phyloP scores from a whole-genome alignment of 2,113 vertebrate genomes.

The Todiramphus saurophagus region DNA sequence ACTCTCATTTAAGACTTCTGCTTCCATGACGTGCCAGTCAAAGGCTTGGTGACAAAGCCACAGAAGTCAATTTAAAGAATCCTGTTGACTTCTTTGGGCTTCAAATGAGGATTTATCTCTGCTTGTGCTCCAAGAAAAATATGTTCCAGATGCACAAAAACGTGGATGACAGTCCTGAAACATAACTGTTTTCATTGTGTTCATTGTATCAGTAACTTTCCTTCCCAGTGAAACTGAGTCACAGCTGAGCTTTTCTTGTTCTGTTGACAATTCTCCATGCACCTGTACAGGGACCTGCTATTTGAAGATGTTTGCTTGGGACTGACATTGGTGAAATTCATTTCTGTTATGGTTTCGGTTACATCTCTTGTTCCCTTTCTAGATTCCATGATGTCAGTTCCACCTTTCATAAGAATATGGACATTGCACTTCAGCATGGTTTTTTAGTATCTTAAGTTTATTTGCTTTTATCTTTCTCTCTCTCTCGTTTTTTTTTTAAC shows the following conservation, averaged over 20 bases:
- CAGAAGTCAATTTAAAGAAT: conserved; percentile 14
- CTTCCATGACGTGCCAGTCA: not conserved
- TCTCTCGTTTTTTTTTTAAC: not conserved
- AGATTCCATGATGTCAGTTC: not conserved
- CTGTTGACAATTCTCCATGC: conserved; percentile 4
- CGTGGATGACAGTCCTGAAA: conserved; percentile 22
- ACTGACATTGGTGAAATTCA: not conserved
- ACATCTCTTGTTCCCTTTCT: not conserved
- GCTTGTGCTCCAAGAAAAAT: conserved; percentile 36
- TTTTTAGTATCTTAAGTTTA: not conserved
- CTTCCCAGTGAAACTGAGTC: conserved; percentile 20
- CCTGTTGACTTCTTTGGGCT: not conserved
- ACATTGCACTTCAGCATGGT: not conserved
- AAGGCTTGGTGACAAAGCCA: conserved; percentile 6
- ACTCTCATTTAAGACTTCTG: conserved; percentile 8
- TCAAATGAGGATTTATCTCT: conserved; percentile 20
- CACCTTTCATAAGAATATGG: not conserved
- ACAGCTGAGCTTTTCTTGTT: conserved; percentile 16
- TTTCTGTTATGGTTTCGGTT: not conserved
- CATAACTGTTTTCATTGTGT: conserved; percentile 35
- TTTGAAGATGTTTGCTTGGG: conserved; percentile 15
- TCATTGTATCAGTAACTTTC: conserved; percentile 34
- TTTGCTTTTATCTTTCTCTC: not conserved
- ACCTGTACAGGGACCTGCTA: conserved; percentile 49
- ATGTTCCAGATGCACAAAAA: conserved; percentile 45